Evolutionary conservation across 2,797 vertebrate genomes (phyloP).

Genomic region (Paratrypauchen microcephalus): DNA sequence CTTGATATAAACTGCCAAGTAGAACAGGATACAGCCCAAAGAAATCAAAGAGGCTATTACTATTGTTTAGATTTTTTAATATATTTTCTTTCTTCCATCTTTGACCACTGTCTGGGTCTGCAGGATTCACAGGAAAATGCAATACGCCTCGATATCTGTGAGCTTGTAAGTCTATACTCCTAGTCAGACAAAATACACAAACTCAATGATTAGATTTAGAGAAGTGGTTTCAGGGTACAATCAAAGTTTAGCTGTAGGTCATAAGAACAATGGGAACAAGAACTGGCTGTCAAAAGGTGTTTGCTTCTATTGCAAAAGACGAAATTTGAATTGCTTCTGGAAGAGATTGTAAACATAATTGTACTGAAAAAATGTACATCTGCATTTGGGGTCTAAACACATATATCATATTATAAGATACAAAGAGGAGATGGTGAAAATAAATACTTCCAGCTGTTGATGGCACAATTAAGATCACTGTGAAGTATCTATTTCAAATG

Average conservation of each 20-base stretch:
- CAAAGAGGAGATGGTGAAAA: constrained; percentile 21
- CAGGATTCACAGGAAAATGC: constrained; percentile 55
- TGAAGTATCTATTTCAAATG: constrained; percentile 11
- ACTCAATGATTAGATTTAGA: constrained; percentile 45
- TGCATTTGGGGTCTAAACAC: constrained; percentile 9
- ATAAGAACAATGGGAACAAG: constrained; percentile 53
- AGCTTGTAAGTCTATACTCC: constrained; percentile 53
- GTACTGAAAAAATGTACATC: constrained; percentile 27
- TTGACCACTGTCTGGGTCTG: constrained; percentile 58
- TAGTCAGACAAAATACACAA: constrained; percentile 29
- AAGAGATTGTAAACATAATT: constrained; percentile 36
- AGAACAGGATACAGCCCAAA: constrained; percentile 56
- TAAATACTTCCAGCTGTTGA: constrained; percentile 29
- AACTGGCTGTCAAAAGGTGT: constrained; percentile 49
- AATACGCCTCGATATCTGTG: constrained; percentile 47
- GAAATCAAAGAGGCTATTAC: constrained; percentile 52
- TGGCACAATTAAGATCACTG: constrained; percentile 12
- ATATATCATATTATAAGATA: constrained; percentile 16
- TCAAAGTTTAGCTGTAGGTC: constrained; percentile 50
- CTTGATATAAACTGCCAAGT: constrained; percentile 32
- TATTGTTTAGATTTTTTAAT: constrained; percentile 47
- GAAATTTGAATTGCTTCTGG: constrained; percentile 34
- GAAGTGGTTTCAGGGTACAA: constrained; percentile 39
- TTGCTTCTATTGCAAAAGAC: constrained; percentile 45
- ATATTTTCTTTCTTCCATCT: constrained; percentile 44